These are phyloP conservation scores for Myotis lucifugus DNA, from an alignment of 2,113 vertebrate genomes.

Conservation along the genomic window DNA sequence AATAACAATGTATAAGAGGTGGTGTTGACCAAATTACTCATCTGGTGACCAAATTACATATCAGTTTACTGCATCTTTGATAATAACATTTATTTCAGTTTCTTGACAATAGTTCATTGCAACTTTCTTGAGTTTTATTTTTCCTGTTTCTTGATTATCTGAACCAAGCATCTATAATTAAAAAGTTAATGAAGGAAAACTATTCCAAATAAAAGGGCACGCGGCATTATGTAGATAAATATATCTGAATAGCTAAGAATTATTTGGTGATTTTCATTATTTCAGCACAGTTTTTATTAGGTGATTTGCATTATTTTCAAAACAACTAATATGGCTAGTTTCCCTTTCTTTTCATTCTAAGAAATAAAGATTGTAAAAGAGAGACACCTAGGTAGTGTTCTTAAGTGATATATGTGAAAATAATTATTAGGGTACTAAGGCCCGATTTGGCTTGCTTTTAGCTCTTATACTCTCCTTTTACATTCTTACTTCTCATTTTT, in stretches of 20 bases:
- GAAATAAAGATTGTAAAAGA: background rate
- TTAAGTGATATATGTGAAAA: background rate
- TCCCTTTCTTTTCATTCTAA: background rate
- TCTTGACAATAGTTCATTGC: background rate
- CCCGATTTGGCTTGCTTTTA: background rate
- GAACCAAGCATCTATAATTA: background rate
- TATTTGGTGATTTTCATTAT: background rate
- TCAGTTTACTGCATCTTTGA: background rate
- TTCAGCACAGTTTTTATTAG: background rate
- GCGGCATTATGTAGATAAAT: background rate
- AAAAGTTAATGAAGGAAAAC: background rate
- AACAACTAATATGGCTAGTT: background rate
- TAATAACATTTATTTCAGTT: background rate
- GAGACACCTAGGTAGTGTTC: constrained; percentile 11
- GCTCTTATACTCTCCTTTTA: background rate
- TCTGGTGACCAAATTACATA: background rate
- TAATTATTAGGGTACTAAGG: background rate
- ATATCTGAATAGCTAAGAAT: background rate
- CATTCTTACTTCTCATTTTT: constrained; percentile 10
- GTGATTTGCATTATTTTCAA: background rate
- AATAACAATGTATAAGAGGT: background rate
- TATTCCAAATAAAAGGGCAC: background rate
- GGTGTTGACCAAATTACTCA: background rate
- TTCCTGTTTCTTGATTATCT: background rate
- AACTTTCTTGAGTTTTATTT: background rate